These are phyloP conservation scores for Cyphomyrus discorhynchus DNA, from an alignment of 2,113 vertebrate species.

Conservation along the genomic window DNA sequence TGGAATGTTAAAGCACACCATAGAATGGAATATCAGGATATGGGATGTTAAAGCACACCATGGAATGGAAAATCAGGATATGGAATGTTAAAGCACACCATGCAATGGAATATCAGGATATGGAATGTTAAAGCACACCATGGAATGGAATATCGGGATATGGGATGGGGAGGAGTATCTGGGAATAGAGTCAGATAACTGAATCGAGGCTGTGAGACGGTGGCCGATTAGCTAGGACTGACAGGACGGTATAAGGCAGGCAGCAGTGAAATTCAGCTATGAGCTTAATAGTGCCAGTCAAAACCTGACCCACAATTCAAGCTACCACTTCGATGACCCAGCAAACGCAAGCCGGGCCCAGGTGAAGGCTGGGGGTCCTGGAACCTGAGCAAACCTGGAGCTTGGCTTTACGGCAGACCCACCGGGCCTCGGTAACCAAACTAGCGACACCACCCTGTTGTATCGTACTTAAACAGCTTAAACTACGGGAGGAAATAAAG, in stretches of 20 bases:
- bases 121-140: neutral
- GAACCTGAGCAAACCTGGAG: conserved; percentile 2
- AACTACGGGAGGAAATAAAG: neutral
- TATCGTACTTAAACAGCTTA: neutral
- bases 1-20: neutral
- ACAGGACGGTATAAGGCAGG: neutral
- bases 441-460: neutral
- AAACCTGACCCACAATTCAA: neutral
- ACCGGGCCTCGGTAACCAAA: neutral
- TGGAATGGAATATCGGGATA: neutral
- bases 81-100: neutral
- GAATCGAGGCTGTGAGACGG: neutral
- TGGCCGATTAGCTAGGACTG: neutral
- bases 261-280: conserved; percentile 7
- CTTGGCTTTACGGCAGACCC: neutral
- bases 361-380: neutral
- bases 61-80: neutral
- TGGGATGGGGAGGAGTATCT: neutral
- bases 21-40: too few relatives aligned
- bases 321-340: neutral
- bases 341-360: neutral
- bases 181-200: neutral
- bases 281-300: conserved; percentile 1
- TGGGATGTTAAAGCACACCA: neutral
- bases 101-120: neutral